A percentile compares a stretch with the other conserved stretches of the same genome.
These are phyloP conservation scores for Hanleya hanleyi DNA, from an alignment of 2,888 invertebrate genomes.

Conservation along the genomic window DNA sequence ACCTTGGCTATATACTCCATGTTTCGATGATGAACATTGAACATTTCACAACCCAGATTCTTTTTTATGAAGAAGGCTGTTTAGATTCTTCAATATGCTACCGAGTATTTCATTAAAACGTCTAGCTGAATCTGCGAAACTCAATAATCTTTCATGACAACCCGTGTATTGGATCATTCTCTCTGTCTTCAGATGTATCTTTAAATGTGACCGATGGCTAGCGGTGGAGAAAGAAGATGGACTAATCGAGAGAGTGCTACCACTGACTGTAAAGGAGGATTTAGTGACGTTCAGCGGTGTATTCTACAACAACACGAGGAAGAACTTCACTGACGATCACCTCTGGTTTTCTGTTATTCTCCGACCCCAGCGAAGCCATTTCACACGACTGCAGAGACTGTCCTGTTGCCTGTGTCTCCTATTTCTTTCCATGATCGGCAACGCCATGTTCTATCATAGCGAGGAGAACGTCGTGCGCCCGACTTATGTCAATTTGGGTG, in stretches of 20 bases:
- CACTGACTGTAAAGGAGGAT: conserved; percentile 46
- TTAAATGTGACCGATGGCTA: conserved; percentile 71
- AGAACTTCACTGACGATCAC: conserved; percentile 72
- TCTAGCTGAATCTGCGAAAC: too few species aligned
- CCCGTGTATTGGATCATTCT: too few species aligned
- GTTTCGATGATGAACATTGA: too few species aligned
- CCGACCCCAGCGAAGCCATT: conserved; percentile 71
- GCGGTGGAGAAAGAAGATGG: conserved; percentile 54
- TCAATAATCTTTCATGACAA: too few species aligned
- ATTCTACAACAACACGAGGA: conserved; percentile 62
- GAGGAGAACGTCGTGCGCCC: conserved; percentile 33
- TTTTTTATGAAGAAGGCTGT: too few species aligned
- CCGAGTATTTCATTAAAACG: too few species aligned
- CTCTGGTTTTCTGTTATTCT: conserved; percentile 75
- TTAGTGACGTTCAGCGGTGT: conserved; percentile 49
- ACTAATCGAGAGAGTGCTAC: conserved; percentile 48
- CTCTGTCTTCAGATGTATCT: conserved; percentile 47
- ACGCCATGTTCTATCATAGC: conserved; percentile 72
- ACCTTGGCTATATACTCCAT: too few species aligned
- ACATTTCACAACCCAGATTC: too few species aligned
- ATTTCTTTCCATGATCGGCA: conserved; percentile 73
- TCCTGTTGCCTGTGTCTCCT: conserved; percentile 71
- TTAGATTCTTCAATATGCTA: too few species aligned
- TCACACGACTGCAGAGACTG: conserved; percentile 70
- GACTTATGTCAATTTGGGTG: conserved; percentile 41